phyloP scores from a whole-genome alignment of 2,888 invertebrate species.

The Tanypteryx hageni region DNA sequence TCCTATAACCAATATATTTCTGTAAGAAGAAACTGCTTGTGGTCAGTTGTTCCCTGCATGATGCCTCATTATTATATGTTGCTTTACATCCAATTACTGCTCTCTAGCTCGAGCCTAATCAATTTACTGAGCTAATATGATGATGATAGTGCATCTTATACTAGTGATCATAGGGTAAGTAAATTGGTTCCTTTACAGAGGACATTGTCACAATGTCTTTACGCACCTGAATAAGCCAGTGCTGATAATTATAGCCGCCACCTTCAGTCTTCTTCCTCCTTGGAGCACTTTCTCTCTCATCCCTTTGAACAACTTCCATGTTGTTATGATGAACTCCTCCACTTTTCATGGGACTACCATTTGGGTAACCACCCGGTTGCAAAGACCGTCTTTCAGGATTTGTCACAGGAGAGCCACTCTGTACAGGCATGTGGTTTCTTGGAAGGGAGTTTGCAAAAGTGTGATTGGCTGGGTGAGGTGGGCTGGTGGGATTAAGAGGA shows the following conservation, averaged over 20 bases:
- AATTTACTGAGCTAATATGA: no score
- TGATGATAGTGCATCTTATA: neutral
- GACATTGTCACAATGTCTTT: neutral
- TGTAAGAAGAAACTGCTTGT: no score
- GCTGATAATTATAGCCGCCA: constrained; percentile 82
- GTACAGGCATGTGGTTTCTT: constrained; percentile 49
- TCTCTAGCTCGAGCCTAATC: no score
- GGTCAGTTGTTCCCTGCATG: no score
- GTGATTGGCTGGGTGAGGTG: constrained; percentile 27
- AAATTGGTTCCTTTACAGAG: neutral
- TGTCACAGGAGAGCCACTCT: constrained; percentile 11
- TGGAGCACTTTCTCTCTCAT: constrained; percentile 36
- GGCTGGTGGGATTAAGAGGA: constrained; percentile 19
- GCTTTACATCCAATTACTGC: no score
- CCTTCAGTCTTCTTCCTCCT: constrained; percentile 63
- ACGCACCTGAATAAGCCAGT: constrained; percentile 91
- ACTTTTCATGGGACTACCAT: constrained; percentile 49
- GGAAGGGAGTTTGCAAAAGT: constrained; percentile 54
- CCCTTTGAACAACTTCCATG: constrained; percentile 41
- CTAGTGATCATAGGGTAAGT: neutral
- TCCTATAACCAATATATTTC: no score
- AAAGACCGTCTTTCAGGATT: constrained; percentile 49
- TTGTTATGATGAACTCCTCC: constrained; percentile 12
- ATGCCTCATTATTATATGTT: no score
- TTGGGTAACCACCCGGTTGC: constrained; percentile 38